A percentile compares a stretch with the other conserved stretches of the same genome.
phyloP scores from a whole-genome alignment of 2,113 vertebrate species.

The Brachyhypopomus occidentalis region DNA sequence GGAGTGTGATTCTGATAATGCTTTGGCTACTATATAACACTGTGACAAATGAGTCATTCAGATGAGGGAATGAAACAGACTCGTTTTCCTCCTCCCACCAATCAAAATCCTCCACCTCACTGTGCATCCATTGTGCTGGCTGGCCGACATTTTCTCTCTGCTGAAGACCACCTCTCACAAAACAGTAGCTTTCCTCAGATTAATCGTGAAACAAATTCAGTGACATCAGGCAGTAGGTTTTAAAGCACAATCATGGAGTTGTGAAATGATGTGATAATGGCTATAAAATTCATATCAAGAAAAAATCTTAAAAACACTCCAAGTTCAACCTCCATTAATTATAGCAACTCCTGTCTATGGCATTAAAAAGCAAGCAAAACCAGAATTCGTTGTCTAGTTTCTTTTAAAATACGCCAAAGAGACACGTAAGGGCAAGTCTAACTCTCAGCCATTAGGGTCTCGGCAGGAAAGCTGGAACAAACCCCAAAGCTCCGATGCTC shows the following conservation, averaged over 20 bases:
- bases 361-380: conserved; percentile 46
- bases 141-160: conserved; percentile 72
- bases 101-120: conserved; percentile 79
- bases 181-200: conserved; percentile 7
- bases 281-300: too few relatives aligned
- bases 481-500: conserved; percentile 27
- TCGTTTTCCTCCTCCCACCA: conserved; percentile 73
- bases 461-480: conserved; percentile 15
- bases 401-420: conserved; percentile 47
- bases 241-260: too few relatives aligned
- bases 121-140: conserved; percentile 60
- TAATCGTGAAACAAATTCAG: background rate
- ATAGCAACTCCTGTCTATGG: conserved; percentile 27
- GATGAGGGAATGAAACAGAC: conserved; percentile 71
- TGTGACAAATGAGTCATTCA: conserved; percentile 69
- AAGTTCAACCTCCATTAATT: conserved; percentile 40
- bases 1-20: conserved; percentile 47
- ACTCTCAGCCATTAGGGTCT: conserved; percentile 3
- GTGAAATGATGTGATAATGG: too few relatives aligned
- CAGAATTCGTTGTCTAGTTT: conserved; percentile 38
- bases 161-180: conserved; percentile 51
- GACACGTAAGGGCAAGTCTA: conserved; percentile 56
- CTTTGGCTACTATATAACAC: conserved; percentile 37
- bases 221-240: too few relatives aligned
- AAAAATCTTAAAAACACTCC: conserved; percentile 64